Percentiles rank a stretch among this genome's conserved stretches.
Conservation (phyloP, 1,140 invertebrate genomes). For the Drosophila paulistorum region DNA sequence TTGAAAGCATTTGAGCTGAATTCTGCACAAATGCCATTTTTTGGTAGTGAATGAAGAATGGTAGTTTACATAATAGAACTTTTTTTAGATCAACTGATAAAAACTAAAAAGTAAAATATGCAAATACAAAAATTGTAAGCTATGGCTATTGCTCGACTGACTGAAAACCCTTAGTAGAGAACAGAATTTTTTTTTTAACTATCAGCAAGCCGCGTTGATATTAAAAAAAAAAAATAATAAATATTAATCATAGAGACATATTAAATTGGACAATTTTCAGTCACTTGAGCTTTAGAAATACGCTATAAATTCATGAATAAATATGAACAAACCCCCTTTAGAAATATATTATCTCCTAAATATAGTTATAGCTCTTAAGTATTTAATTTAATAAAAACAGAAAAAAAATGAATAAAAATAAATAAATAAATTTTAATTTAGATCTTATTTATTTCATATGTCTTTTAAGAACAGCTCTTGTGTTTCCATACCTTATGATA, state of each 20-base stretch:
- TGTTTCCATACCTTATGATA: constrained; percentile 79
- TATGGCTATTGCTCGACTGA: constrained; percentile 82
- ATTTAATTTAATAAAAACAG: constrained; percentile 63
- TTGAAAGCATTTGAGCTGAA: constrained; percentile 39
- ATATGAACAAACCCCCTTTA: constrained; percentile 73
- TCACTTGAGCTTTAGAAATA: constrained; percentile 81
- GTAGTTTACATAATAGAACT: constrained; percentile 66
- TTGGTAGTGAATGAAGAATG: constrained; percentile 48
- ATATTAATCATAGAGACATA: constrained; percentile 33
- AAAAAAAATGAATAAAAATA: constrained; percentile 80
- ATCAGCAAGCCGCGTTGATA: constrained; percentile 49
- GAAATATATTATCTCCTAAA: constrained; percentile 77
- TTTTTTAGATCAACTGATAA: constrained; percentile 71
- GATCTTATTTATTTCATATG: constrained; percentile 78
- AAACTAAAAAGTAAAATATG: constrained; percentile 53
- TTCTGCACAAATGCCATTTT: constrained; percentile 41
- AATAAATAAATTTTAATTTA: constrained; percentile 82
- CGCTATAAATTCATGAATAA: constrained; percentile 56
- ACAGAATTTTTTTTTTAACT: constrained; percentile 60
- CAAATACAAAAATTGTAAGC: constrained; percentile 52
- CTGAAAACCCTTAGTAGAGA: constrained; percentile 55
- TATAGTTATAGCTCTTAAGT: constrained; percentile 76
- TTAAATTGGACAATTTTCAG: constrained; percentile 56
- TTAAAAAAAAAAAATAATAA: constrained; percentile 31
- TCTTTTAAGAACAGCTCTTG: constrained; percentile 81